Percentiles rank a stretch among this genome's conserved stretches.
phyloP scores from a whole-genome alignment of 2,113 vertebrate genomes.

The Theristicus caerulescens region DNA sequence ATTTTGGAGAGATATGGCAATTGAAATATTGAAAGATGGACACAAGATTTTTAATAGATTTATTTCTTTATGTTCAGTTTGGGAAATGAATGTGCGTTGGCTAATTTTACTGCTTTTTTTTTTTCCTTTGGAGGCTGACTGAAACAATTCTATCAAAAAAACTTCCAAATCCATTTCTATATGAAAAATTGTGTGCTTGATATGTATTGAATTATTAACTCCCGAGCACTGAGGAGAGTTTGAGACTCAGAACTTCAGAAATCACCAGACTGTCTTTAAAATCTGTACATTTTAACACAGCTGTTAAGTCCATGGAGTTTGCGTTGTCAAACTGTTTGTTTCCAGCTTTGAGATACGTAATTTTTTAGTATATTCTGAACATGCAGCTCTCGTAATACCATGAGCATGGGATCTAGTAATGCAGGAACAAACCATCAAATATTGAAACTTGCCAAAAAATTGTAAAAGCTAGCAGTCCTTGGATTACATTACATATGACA shows the following conservation, averaged over 20 bases:
- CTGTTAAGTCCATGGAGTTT: neutral
- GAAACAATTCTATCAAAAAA: neutral
- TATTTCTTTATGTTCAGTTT: neutral
- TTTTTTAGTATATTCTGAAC: neutral
- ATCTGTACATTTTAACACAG: neutral
- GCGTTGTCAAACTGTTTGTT: neutral
- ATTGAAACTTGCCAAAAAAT: neutral
- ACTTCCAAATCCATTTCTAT: neutral
- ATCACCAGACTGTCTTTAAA: neutral
- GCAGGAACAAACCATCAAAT: neutral
- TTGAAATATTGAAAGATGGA: neutral
- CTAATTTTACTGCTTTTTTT: neutral
- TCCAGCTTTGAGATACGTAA: neutral
- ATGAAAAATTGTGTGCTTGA: neutral
- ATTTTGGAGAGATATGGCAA: neutral
- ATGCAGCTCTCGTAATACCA: accelerated
- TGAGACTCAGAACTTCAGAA: neutral
- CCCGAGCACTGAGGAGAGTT: neutral
- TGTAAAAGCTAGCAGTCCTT: neutral
- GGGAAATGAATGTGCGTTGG: neutral
- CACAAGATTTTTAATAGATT: neutral
- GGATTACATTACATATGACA: neutral
- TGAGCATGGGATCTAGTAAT: neutral
- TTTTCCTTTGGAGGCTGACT: neutral
- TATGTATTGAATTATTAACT: neutral